These are phyloP conservation scores for Sturmia bella DNA, from an alignment of 2,888 invertebrate genomes.

Conservation along the genomic window DNA sequence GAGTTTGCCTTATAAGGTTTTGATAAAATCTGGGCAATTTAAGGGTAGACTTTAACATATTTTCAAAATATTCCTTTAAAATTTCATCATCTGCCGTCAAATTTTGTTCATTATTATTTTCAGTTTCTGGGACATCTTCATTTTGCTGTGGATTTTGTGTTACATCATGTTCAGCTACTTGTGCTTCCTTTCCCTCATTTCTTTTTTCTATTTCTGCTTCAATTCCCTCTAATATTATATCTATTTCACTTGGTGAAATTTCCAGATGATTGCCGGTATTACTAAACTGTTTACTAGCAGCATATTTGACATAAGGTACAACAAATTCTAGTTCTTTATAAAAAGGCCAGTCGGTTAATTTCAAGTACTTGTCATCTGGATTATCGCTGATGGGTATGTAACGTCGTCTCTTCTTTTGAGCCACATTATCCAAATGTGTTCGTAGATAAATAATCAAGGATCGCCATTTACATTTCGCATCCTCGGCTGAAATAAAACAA, in stretches of 20 bases:
- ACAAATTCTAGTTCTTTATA: slow-evolving; percentile 69
- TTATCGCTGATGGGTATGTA: slow-evolving; percentile 67
- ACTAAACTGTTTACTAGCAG: slow-evolving; percentile 40
- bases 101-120: slow-evolving; percentile 14
- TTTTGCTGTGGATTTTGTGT: not conserved
- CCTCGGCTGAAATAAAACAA: slow-evolving; percentile 60
- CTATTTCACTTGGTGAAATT: slow-evolving; percentile 52
- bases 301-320: slow-evolving; percentile 65
- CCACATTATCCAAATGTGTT: slow-evolving; percentile 62
- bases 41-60: slow-evolving; percentile 69
- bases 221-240: slow-evolving; percentile 48
- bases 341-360: slow-evolving; percentile 68
- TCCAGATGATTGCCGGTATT: slow-evolving; percentile 5
- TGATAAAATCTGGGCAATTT: slow-evolving; percentile 70
- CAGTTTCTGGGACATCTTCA: not conserved
- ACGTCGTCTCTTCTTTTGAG: slow-evolving; percentile 63
- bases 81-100: slow-evolving; percentile 58
- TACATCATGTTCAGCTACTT: slow-evolving; percentile 13
- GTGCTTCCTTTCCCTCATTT: not conserved
- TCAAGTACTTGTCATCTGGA: slow-evolving; percentile 64
- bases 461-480: slow-evolving; percentile 69
- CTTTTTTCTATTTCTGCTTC: slow-evolving; percentile 6
- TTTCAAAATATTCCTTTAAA: slow-evolving; percentile 70
- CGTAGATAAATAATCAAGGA: slow-evolving; percentile 63
- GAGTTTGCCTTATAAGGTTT: slow-evolving; percentile 62